Conservation (phyloP, 1,140 invertebrate species). For the Protaetia brevitarsis region DNA sequence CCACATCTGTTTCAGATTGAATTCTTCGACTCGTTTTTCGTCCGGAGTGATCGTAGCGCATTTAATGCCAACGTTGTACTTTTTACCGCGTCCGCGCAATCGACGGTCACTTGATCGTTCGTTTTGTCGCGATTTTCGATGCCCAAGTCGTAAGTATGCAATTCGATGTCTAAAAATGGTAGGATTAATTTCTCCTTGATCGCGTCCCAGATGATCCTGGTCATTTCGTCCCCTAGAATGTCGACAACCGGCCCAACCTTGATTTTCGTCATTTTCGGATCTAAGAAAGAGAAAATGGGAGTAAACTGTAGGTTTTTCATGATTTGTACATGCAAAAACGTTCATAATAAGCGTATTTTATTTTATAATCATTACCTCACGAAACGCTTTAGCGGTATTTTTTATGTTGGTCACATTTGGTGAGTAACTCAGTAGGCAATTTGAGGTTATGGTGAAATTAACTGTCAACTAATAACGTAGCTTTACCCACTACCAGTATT, state of each 20-base stretch:
- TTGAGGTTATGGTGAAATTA: too few relatives aligned
- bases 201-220: slow-evolving; percentile 96
- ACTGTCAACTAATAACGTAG: too few relatives aligned
- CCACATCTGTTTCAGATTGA: slow-evolving; percentile 99
- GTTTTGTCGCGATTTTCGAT: slow-evolving; percentile 94
- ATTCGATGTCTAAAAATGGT: slow-evolving; percentile 93
- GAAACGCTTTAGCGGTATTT: too few relatives aligned
- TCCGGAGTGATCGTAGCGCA: slow-evolving; percentile 99
- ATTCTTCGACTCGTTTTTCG: slow-evolving; percentile 90
- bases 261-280: slow-evolving; percentile 63
- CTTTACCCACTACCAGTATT: too few relatives aligned
- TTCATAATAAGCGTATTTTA: neutral
- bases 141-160: slow-evolving; percentile 92
- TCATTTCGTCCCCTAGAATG: slow-evolving; percentile 99
- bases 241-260: slow-evolving; percentile 85
- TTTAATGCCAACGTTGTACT: slow-evolving; percentile 98
- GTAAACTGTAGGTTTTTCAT: neutral
- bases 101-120: slow-evolving; percentile 88
- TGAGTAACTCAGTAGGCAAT: too few relatives aligned
- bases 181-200: slow-evolving; percentile 97
- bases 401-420: too few relatives aligned
- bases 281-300: neutral
- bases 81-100: slow-evolving; percentile 96
- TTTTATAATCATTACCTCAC: too few relatives aligned
- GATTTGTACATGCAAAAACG: neutral